These are phyloP conservation scores for Himalopsyche phryganea DNA, from an alignment of 1,140 invertebrate species.

Conservation along the genomic window DNA sequence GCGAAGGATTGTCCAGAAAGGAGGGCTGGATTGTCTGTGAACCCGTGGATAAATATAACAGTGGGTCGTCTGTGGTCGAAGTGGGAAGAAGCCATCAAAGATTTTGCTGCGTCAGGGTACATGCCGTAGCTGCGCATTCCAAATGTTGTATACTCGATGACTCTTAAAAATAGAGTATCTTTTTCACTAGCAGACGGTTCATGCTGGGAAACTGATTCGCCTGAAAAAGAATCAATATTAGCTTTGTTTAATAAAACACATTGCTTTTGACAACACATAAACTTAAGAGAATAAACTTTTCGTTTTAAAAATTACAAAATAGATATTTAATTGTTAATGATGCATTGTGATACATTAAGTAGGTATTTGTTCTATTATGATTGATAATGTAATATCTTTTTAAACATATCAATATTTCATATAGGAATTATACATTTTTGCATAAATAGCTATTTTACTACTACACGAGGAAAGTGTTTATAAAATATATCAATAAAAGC, in stretches of 20 bases:
- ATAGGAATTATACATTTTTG: too few species aligned
- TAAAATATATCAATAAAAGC: too few species aligned
- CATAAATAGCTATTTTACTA: too few species aligned
- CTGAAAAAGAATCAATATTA: conserved; percentile 2
- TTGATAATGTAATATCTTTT: too few species aligned
- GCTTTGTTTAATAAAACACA: background rate
- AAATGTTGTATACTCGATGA: conserved; percentile 19
- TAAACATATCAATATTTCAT: too few species aligned
- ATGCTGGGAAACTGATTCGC: conserved; percentile 4
- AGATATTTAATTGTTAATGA: too few species aligned
- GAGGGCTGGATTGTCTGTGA: conserved; percentile 43
- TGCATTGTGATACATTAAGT: too few species aligned
- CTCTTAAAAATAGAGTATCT: conserved; percentile 6
- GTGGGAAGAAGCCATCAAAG: conserved; percentile 13
- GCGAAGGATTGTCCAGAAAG: conserved; percentile 39
- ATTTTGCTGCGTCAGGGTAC: conserved; percentile 13
- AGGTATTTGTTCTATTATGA: too few species aligned
- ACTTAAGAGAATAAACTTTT: too few species aligned
- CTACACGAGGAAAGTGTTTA: too few species aligned
- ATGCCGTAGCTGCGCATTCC: conserved; percentile 12
- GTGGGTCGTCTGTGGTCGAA: conserved; percentile 20
- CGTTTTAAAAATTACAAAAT: too few species aligned
- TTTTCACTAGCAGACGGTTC: background rate
- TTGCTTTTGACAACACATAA: too few species aligned
- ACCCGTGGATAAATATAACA: conserved; percentile 40